Evolutionary conservation across 2,113 vertebrate genomes (phyloP), one percentile per base, ranked within the genome.

Genomic region (Eubucco bourcierii): DNA sequence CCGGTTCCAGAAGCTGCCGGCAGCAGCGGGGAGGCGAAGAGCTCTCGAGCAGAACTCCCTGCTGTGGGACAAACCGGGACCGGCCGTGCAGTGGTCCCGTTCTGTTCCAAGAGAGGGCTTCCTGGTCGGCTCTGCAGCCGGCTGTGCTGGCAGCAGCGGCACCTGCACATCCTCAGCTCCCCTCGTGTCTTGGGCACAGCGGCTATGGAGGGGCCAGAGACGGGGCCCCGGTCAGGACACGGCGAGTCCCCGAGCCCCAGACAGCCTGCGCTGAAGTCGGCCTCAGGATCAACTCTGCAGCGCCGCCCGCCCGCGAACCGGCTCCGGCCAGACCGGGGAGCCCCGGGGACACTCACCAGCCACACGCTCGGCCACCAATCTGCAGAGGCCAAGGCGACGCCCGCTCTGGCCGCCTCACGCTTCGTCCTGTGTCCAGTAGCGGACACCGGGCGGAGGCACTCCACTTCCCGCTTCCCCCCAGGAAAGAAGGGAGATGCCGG

Each of bases 1-100:
- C 33, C 33, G 18, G 6, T 15, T 53, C 25, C 1, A 10, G 68
- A 29, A 61, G 50, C 47, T 8, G 31, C 27, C n/a, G 2, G 28
- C n/a, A 18, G 55, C 72, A 56, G 44, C 4, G 0, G 7, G 9
- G 33, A 4, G 3, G 33, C 11, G 16, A 18, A 6, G 33, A 23
- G 4, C 18, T 17, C 20, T 24, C 31, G 4, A 8, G 50, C 5
- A 0, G 5, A 4, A 4, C 29, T 19, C 29, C 20, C 23, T 1
- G 47, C 2, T 4, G 34, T 8, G 88, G 21, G 25, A 25, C 6
- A 6, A 56, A 4, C 4, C 0, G 3, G 12, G 18, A 15, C 28
- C 0, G 5, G 3, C 13, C 3, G 6, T 6, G 2, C n/a, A 0
- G 1, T 0, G 8, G 4, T 6, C 53, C 0, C 1, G 1, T 7